Evolutionary conservation across 64 coral and sea anemone species (phyloP).

Genomic region (Montipora cactus): DNA sequence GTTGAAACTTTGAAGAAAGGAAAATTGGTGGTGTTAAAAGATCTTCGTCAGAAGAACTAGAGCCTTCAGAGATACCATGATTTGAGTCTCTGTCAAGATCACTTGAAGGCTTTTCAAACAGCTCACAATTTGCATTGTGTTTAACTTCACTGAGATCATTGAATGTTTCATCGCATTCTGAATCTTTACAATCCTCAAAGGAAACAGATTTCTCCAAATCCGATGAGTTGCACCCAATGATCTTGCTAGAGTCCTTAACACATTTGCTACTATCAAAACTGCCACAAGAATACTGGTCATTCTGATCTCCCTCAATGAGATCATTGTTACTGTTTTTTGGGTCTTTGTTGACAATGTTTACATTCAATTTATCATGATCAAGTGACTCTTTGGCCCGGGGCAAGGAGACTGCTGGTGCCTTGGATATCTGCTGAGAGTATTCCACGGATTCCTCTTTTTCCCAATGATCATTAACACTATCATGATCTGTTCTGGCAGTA

Average conservation of each 20-base stretch:
- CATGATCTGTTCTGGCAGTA: neutral
- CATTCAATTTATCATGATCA: neutral
- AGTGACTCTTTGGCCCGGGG: neutral
- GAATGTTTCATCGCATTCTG: neutral
- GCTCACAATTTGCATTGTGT: neutral
- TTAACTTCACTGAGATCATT: too few species aligned
- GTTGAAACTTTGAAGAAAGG: slow-evolving; percentile 49
- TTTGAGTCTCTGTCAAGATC: neutral
- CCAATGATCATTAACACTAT: neutral
- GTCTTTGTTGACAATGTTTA: neutral
- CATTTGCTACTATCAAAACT: neutral
- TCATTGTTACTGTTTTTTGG: neutral
- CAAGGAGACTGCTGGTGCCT: neutral
- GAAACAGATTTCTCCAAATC: neutral
- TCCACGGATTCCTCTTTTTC: neutral
- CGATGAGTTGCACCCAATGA: neutral
- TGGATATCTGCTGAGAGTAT: neutral
- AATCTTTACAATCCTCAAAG: neutral
- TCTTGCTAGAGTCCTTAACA: neutral
- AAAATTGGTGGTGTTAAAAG: slow-evolving; percentile 78
- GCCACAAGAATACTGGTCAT: neutral
- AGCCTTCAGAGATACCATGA: slow-evolving; percentile 2
- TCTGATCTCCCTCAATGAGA: neutral
- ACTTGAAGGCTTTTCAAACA: neutral
- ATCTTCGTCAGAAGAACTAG: slow-evolving; percentile 78